These are phyloP conservation scores for Colletes latitarsis DNA, from an alignment of 1,140 invertebrate genomes.

Conservation along the genomic window DNA sequence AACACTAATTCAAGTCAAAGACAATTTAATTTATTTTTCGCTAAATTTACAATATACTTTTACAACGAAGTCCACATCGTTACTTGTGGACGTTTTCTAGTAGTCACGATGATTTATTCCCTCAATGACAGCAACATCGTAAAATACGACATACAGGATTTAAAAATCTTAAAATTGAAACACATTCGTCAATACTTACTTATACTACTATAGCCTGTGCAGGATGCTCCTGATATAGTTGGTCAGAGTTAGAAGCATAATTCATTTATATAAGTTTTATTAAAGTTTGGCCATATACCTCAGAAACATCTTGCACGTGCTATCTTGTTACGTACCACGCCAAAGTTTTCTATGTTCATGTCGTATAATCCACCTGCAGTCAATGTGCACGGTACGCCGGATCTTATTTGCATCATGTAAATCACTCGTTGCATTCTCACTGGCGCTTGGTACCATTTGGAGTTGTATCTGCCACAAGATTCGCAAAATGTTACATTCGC, in stretches of 20 bases:
- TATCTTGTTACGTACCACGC: no score
- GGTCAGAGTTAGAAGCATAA: no score
- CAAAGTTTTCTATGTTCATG: no score
- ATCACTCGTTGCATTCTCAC: background rate
- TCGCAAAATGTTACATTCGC: background rate
- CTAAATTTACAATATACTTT: no score
- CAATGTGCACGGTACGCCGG: background rate
- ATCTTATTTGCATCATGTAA: background rate
- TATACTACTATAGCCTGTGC: no score
- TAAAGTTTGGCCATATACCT: no score
- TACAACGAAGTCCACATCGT: no score
- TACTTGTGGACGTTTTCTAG: no score
- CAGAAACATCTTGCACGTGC: no score
- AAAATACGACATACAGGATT: slow-evolving; percentile 20
- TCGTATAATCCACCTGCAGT: no score
- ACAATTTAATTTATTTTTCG: no score
- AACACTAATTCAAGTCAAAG: no score
- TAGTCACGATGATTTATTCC: background rate
- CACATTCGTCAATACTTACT: background rate
- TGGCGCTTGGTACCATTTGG: background rate
- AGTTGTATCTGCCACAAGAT: background rate
- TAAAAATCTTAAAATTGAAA: slow-evolving; percentile 19
- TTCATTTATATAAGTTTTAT: background rate
- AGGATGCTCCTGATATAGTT: background rate
- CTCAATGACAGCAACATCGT: slow-evolving; percentile 21